Percentiles rank a stretch among this genome's conserved stretches.
Conservation (phyloP, 2,113 vertebrate genomes). For the Muscicapa adusta region DNA sequence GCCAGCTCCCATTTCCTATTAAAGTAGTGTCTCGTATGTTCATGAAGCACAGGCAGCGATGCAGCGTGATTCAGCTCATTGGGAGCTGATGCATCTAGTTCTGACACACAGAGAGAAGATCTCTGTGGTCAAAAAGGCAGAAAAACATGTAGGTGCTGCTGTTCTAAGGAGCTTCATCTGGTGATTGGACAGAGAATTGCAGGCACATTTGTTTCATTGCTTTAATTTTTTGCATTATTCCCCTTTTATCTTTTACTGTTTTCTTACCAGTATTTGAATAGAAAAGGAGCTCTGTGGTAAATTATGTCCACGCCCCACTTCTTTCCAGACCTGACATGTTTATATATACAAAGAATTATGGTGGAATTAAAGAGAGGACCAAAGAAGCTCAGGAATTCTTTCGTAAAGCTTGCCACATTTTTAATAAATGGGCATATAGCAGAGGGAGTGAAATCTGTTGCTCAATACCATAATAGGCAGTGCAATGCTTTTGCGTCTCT, state of each 20-base stretch:
- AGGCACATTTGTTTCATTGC: not conserved
- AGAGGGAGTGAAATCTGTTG: constrained; percentile 45
- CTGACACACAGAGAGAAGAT: not conserved
- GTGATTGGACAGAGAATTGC: not conserved
- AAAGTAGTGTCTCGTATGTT: not conserved
- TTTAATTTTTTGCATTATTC: not conserved
- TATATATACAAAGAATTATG: constrained; percentile 43
- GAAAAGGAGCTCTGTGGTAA: not conserved
- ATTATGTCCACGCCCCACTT: not conserved
- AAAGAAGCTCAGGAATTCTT: constrained; percentile 48
- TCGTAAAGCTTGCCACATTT: constrained; percentile 37
- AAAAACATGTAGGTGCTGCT: not conserved
- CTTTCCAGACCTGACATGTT: constrained; percentile 35
- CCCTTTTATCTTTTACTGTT: not conserved
- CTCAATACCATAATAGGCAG: constrained; percentile 65
- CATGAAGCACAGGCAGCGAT: not conserved
- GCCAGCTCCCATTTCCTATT: constrained; percentile 37
- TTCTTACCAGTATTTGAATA: not conserved
- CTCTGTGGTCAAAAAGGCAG: not conserved
- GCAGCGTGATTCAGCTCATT: not conserved
- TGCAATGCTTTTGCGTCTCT: constrained; percentile 32
- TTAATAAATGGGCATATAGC: constrained; percentile 46
- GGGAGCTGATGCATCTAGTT: not conserved
- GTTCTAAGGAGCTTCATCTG: constrained; percentile 32
- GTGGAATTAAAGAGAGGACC: constrained; percentile 22